A percentile compares a stretch with the other conserved stretches of the same genome.
phyloP scores from a whole-genome alignment of 2,888 invertebrate species.

The Rhyacophila evoluta region DNA sequence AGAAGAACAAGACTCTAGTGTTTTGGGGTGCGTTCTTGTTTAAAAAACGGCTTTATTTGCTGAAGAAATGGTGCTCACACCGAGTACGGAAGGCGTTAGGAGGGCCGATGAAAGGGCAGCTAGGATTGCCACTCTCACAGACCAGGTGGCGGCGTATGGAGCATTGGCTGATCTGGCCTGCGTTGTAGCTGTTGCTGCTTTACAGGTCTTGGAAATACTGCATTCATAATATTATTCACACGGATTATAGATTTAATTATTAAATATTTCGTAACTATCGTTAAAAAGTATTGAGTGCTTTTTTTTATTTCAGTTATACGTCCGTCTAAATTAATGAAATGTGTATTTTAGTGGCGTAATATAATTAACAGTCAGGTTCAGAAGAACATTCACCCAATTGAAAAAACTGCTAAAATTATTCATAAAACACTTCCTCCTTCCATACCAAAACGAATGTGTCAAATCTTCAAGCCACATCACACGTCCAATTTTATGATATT shows the following conservation, averaged over 20 bases:
- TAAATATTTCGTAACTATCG: too few relatives aligned
- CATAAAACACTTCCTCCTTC: neutral
- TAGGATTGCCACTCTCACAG: slow-evolving; percentile 39
- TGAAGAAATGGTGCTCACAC: slow-evolving; percentile 11
- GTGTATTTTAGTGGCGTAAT: too few relatives aligned
- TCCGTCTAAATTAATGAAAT: too few relatives aligned
- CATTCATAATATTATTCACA: neutral
- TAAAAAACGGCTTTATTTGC: neutral
- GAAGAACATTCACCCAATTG: neutral
- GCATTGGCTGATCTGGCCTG: slow-evolving; percentile 49
- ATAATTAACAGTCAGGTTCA: neutral
- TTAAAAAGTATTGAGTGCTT: too few relatives aligned
- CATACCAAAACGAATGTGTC: neutral
- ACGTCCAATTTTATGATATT: neutral
- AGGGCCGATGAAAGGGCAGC: slow-evolving; percentile 28
- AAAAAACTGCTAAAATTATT: neutral
- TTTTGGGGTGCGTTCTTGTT: neutral
- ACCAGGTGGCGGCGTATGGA: slow-evolving; percentile 43
- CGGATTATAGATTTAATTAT: too few relatives aligned
- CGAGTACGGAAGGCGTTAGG: neutral
- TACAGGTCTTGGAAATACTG: slow-evolving; percentile 49
- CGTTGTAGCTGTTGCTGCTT: slow-evolving; percentile 46
- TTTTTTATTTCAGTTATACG: too few relatives aligned
- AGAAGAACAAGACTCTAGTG: slow-evolving; percentile 11
- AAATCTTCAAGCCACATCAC: slow-evolving; percentile 17